Conservation (phyloP, 2,797 vertebrate species). For the Notamacropus eugenii region DNA sequence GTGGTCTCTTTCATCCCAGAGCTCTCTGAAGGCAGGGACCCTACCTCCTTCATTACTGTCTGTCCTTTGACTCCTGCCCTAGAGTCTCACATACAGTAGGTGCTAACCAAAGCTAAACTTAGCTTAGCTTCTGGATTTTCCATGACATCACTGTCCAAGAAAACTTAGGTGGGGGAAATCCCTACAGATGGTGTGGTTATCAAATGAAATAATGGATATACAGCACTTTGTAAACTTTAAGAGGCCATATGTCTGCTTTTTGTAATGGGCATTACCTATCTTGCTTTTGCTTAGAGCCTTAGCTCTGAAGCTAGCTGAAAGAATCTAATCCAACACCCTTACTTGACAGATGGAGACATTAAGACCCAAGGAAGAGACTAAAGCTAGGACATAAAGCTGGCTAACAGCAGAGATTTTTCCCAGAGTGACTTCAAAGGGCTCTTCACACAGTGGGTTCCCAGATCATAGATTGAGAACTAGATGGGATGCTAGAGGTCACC, state of each 20-base stretch:
- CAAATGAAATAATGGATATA: background rate
- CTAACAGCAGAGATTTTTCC: background rate
- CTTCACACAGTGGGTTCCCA: background rate
- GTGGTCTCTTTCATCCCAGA: background rate
- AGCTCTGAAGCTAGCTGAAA: background rate
- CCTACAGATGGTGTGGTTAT: background rate
- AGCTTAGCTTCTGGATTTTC: background rate
- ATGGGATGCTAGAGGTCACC: background rate
- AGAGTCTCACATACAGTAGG: background rate
- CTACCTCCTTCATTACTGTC: rapidly evolving
- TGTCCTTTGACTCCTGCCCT: background rate
- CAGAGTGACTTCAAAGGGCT: background rate
- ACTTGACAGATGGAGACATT: background rate
- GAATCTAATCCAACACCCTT: background rate
- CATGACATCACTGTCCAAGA: background rate
- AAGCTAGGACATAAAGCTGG: background rate
- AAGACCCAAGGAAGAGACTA: background rate
- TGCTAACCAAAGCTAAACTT: background rate
- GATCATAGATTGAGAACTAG: background rate
- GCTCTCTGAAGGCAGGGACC: background rate
- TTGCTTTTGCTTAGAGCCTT: background rate
- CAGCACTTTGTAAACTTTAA: background rate
- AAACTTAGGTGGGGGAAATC: background rate
- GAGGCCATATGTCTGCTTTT: background rate
- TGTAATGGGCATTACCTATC: background rate